Evolutionary conservation across 53 echinoderm and acorn worm genomes (phyloP), one percentile per base, ranked within the genome.

Genomic region (Crossaster papposus): DNA sequence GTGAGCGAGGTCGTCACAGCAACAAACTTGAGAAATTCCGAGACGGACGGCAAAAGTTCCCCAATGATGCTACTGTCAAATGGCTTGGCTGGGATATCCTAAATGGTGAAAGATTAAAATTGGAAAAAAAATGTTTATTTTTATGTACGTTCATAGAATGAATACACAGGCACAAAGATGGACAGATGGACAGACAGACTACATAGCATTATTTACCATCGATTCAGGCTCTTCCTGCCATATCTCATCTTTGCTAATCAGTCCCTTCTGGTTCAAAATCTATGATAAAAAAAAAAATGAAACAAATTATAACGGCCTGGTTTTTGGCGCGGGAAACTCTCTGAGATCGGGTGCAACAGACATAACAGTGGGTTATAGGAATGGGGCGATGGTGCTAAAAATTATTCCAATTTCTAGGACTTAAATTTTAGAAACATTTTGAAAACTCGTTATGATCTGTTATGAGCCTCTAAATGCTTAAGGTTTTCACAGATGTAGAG

Each of bases 211-310:
- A 36, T 9, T 89, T 86, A 93, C 95, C 91, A 72, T 20, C 58
- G 93, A 90, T 86, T 93, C 91, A 34, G 96, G 96, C 64, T 96
- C 96, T 26, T 94, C 92, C 50, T 96, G 96, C 96, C 94, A 96
- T 1, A 96, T 82, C 18, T 96, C 91, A 28, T 96, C 96, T 88
- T 94, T 81, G 9, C 35, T 38, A 18, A 96, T 94, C 37, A 64
- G 84, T 22, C 96, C 96, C 52, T 90, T 89, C 14, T 64, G 53
- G 26, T 90, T 73, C 62, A 90, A 44, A 70, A 90, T 81, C 73
- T 81, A 23, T 8, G 31, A 68, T 30, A 3, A 51, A 68, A 24
- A 2, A 23, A 70, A 65, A 44, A 51, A 23, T 71, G 26, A 2
- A 4, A 0, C 22, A 20, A 70, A 30, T 13, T 58, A 14, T 58